phyloP scores from a whole-genome alignment of 2,888 invertebrate species.

The Ectemnius continuus region DNA sequence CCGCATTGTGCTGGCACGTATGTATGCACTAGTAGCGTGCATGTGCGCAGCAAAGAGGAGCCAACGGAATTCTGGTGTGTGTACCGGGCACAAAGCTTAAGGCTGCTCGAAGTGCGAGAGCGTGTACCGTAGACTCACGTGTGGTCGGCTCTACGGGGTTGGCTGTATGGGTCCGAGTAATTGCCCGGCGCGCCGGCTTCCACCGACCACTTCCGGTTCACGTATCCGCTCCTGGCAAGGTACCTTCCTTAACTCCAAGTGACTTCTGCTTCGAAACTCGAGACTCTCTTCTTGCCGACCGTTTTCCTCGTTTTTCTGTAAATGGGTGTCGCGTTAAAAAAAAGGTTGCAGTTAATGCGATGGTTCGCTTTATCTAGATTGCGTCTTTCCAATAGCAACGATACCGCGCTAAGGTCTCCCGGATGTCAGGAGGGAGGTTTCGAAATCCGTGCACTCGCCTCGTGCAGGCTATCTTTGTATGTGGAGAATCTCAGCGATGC shows the following conservation, averaged over 20 bases:
- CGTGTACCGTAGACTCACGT: slow-evolving; percentile 38
- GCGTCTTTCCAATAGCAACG: too few relatives aligned
- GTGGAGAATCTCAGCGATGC: not conserved
- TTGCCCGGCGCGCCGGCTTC: slow-evolving; percentile 69
- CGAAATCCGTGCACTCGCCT: too few relatives aligned
- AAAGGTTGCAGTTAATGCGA: too few relatives aligned
- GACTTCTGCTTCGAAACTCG: not conserved
- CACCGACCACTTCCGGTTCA: slow-evolving; percentile 75
- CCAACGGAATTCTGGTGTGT: not conserved
- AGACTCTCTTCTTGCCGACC: too few relatives aligned
- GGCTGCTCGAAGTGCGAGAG: not conserved
- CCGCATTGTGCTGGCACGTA: not conserved
- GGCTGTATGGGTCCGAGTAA: slow-evolving; percentile 65
- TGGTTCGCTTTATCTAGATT: too few relatives aligned
- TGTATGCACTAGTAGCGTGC: too few relatives aligned
- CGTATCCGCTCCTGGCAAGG: slow-evolving; percentile 72
- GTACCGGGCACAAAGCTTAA: slow-evolving; percentile 13
- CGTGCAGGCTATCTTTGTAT: slow-evolving; percentile 1
- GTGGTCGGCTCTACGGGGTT: slow-evolving; percentile 61
- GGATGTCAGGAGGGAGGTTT: too few relatives aligned
- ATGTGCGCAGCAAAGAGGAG: not conserved
- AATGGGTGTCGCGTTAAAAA: too few relatives aligned
- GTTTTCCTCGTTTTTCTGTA: too few relatives aligned
- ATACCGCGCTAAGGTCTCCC: too few relatives aligned
- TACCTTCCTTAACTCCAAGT: slow-evolving; percentile 63